A percentile compares a stretch with the other conserved stretches of the same genome.
Conservation (phyloP, 2,113 vertebrate species). For the Notarius lentiginosus region DNA sequence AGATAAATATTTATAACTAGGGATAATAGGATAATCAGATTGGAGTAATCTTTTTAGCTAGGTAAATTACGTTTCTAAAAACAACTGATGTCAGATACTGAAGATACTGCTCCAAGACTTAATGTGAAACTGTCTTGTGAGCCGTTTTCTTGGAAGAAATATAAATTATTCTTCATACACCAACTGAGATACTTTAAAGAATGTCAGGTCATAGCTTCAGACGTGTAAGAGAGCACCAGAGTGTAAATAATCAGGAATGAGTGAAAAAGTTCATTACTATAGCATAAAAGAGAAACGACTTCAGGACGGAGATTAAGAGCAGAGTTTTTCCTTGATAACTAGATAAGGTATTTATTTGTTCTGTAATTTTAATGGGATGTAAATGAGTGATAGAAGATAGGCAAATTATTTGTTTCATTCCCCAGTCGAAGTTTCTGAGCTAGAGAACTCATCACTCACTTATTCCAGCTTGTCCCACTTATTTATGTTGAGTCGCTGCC, state of each 20-base stretch:
- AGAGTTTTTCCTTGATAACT: not conserved
- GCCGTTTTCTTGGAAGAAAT: not conserved
- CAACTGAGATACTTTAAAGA: not conserved
- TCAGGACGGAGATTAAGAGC: too few relatives aligned
- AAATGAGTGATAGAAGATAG: too few relatives aligned
- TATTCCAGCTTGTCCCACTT: too few relatives aligned
- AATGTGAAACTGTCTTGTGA: not conserved
- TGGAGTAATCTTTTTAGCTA: not conserved
- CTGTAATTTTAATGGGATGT: too few relatives aligned
- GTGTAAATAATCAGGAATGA: not conserved
- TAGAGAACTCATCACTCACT: too few relatives aligned
- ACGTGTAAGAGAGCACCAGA: not conserved
- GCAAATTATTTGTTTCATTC: not conserved
- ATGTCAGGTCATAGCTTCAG: not conserved
- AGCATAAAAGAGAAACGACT: not conserved
- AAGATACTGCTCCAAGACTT: conserved; percentile 5
- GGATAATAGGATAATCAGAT: not conserved
- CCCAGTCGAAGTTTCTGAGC: not conserved
- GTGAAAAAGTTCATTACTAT: not conserved
- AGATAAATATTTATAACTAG: conserved; percentile 6
- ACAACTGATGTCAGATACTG: not conserved
- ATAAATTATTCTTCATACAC: not conserved
- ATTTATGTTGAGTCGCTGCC: too few relatives aligned
- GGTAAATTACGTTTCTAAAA: not conserved
- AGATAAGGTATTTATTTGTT: too few relatives aligned